Base-by-base conservation (phyloP, 2,888 invertebrate species). In the Rhagonycha lutea region DNA sequence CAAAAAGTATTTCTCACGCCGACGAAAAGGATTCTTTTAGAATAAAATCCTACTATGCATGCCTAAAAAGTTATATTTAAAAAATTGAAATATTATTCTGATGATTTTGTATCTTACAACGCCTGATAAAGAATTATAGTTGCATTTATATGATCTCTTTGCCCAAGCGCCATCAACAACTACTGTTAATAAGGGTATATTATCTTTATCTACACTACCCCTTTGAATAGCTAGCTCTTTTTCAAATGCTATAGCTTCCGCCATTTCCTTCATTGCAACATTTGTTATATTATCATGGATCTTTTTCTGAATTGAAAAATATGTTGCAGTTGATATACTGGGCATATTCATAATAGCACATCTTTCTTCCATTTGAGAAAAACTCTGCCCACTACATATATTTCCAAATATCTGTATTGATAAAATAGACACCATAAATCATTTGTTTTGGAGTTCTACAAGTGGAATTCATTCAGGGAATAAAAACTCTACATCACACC, bases 351-450 rank as follows among this genome's bases (percentile, higher is more conserved):
- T n/a, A 28, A 69, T n/a, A 29, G 14, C 29, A 23, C 47, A 69
- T 4, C 70, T 47, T 60, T 69, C 70, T 61, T 69, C 70, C 70
- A 69, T 69, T 69, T 69, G 70, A 28, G 70, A n/a, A 47, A 69
- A 69, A n/a, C 70, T 69, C 60, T 69, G 70, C 14, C 70, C 70
- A 61, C 60, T 69, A 60, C 70, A 47, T 18, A 69, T 10, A 60
- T 14, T 24, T 4, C 14, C 70, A 69, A 47, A 69, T 18, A 69
- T 60, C 70, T 47, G 14, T n/a, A n/a, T n/a, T n/a, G n/a, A n/a
- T n/a, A n/a, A n/a, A n/a, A n/a, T n/a, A n/a, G n/a, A n/a, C n/a
- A n/a, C n/a, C n/a, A n/a, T n/a, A n/a, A n/a, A n/a, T n/a, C n/a
- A n/a, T n/a, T n/a, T n/a, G n/a, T n/a, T n/a, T n/a, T n/a, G n/a